phyloP scores from a whole-genome alignment of 2,888 invertebrate species.

The Incurvaria masculella region DNA sequence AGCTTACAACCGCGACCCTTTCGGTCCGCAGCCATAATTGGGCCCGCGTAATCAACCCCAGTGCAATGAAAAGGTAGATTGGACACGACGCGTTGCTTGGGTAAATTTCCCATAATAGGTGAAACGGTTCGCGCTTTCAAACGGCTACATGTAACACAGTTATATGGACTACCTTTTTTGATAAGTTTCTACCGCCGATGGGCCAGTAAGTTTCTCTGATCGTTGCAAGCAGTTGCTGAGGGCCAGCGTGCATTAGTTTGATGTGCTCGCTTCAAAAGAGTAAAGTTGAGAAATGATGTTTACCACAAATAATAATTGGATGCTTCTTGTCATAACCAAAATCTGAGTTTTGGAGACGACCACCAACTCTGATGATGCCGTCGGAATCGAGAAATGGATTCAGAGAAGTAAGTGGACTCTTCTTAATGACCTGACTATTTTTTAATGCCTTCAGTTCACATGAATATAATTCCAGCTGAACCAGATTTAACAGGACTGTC shows the following conservation, averaged over 20 bases:
- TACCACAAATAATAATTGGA: constrained; percentile 11
- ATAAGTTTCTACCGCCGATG: constrained; percentile 13
- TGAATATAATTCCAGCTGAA: background rate
- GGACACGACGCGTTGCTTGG: constrained; percentile 10
- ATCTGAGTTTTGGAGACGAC: too few species aligned
- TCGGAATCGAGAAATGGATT: background rate
- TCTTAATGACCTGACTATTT: background rate
- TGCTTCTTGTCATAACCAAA: too few species aligned
- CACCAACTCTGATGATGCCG: too few species aligned
- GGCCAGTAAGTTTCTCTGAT: constrained; percentile 17
- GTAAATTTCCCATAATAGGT: constrained; percentile 21
- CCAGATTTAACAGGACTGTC: too few species aligned
- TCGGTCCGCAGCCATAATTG: constrained; percentile 2
- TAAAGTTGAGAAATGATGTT: constrained; percentile 14
- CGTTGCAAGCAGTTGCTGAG: constrained; percentile 15
- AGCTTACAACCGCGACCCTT: constrained; percentile 13
- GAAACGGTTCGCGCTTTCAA: constrained; percentile 13
- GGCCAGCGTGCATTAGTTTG: constrained; percentile 15
- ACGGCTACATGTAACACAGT: constrained; percentile 13
- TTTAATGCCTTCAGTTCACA: constrained; percentile 1
- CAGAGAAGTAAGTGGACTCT: background rate
- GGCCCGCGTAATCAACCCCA: constrained; percentile 8
- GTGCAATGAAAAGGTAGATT: constrained; percentile 7
- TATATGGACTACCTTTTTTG: constrained; percentile 10
- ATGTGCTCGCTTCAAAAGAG: constrained; percentile 14